Evolutionary conservation across 1,140 invertebrate species (phyloP), one percentile per base, ranked within the genome.

Genomic region (Frieseomelitta varia): DNA sequence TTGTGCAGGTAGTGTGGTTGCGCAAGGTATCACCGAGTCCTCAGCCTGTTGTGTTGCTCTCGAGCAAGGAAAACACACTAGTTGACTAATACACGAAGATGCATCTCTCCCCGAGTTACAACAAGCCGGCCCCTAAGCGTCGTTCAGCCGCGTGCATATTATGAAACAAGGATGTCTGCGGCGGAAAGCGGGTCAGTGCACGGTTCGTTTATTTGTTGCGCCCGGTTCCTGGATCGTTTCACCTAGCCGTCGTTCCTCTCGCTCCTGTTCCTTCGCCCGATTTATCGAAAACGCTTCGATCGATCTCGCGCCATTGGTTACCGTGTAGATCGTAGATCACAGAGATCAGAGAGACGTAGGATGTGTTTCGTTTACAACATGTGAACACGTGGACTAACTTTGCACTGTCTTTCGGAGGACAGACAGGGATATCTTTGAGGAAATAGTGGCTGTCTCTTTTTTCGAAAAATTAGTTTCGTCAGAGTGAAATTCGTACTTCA

Each of bases 91-190:
- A 71, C 71, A 53, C 63, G 81, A 79, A 84, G 85, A 84, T 87
- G 82, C 85, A 84, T 84, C 55, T 72, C 67, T 68, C 27, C 84
- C 79, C n/a, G 73, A 61, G 67, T 83, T 87, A 85, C 85, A 81
- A 80, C 74, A 61, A 61, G 76, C 47, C 53, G 80, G 61, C 77
- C 87, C 86, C 75, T 88, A 74, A 69, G 68, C 51, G 83, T 65
- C 67, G 87, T 87, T 80, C 47, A 74, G 81, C 80, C 81, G 78
- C 74, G 71, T 79, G 74, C 80, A 83, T 72, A 78, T 92, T 92
- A 91, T 87, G 91, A 92, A 92, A 92, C 90, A 90, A 92, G 91
- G 90, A 92, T 92, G 88, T 92, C 89, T 86, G 72, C 79, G 81
- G 79, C 90, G 87, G 68, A 92, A 92, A 92, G 90, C 87, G 87